phyloP scores from a whole-genome alignment of 2,797 vertebrate species.

The Sebastes wilsoni region DNA sequence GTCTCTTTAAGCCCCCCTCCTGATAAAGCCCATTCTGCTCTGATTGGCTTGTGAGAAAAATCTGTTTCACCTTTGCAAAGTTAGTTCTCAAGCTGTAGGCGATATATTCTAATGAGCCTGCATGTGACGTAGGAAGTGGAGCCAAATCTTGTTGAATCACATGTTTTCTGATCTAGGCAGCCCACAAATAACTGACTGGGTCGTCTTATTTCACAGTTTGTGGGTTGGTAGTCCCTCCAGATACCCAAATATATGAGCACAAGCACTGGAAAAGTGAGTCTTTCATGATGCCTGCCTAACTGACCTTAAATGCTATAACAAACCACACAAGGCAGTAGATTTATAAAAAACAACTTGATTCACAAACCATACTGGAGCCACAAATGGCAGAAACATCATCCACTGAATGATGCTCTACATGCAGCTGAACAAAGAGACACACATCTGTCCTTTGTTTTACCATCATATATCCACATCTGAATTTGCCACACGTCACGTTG shows the following conservation, averaged over 20 bases:
- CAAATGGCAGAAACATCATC: neutral
- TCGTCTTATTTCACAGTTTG: too few relatives aligned
- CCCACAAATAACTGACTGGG: too few relatives aligned
- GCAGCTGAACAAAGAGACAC: neutral
- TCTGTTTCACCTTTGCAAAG: too few relatives aligned
- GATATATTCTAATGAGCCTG: too few relatives aligned
- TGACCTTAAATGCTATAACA: neutral
- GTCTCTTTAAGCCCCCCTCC: too few relatives aligned
- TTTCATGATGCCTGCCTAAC: too few relatives aligned
- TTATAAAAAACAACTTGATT: neutral
- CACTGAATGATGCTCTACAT: neutral
- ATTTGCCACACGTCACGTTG: constrained; percentile 50
- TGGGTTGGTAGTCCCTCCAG: rapidly evolving
- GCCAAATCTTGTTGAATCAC: too few relatives aligned
- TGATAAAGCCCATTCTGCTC: too few relatives aligned
- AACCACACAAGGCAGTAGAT: neutral
- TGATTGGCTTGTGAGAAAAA: too few relatives aligned
- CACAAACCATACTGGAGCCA: neutral
- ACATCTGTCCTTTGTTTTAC: constrained; percentile 37
- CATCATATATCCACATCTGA: constrained; percentile 36
- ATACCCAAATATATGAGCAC: rapidly evolving
- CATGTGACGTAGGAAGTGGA: too few relatives aligned
- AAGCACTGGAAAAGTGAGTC: too few relatives aligned
- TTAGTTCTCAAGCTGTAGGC: rapidly evolving
- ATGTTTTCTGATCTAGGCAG: too few relatives aligned